These are phyloP conservation scores for western clawed frog (Xenopus tropicalis) DNA, from an alignment of 2,113 vertebrate genomes.

Conservation along the genomic window UCB_Xtro_10.0 CM004448.2:1253501-1254000, in stretches of 20 bases:
- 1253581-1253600: conserved; percentile 45
- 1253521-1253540: conserved; percentile 44
- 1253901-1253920: conserved; percentile 45
- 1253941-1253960: too few species aligned
- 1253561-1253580: too few species aligned
- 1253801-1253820: conserved; percentile 41
- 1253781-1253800: conserved; percentile 40
- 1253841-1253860: conserved; percentile 36
- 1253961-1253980: too few species aligned
- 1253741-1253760: conserved; percentile 36
- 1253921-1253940: too few species aligned
- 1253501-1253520: conserved; percentile 44
- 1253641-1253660: too few species aligned
- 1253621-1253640: conserved; percentile 48
- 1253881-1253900: conserved; percentile 46
- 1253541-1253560: conserved; percentile 38
- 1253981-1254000: conserved; percentile 35
- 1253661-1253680: too few species aligned
- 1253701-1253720: too few species aligned
- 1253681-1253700: too few species aligned
- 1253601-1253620: conserved; percentile 48
- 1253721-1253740: conserved; percentile 42
- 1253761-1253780: conserved; percentile 37
- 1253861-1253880: conserved; percentile 43
- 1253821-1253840: conserved; percentile 38